phyloP scores from a whole-genome alignment of 2,888 invertebrate species.

The Mesochorus sp. region DNA sequence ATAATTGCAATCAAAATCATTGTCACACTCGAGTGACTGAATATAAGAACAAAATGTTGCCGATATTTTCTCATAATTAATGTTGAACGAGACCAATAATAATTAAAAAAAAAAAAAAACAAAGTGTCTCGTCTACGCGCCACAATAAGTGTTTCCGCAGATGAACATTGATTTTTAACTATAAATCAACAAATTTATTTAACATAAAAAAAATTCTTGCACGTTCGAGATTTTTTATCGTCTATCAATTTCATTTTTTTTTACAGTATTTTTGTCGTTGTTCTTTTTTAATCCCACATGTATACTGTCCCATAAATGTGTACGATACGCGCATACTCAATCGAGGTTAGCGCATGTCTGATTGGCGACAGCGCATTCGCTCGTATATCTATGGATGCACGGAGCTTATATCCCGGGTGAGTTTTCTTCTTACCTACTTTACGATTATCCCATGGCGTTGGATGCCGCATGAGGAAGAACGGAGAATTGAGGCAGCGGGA shows the following conservation, averaged over 20 bases:
- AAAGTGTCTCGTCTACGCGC: no score
- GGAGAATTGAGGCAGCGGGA: conserved; percentile 50
- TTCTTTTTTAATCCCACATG: neutral
- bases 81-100: no score
- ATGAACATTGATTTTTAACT: no score
- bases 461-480: conserved; percentile 35
- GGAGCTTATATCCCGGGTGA: conserved; percentile 58
- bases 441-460: conserved; percentile 74
- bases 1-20: no score
- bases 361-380: conserved; percentile 68
- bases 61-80: no score
- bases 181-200: no score
- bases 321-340: conserved; percentile 60
- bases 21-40: no score
- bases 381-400: conserved; percentile 37
- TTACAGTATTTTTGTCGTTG: neutral
- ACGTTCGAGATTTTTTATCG: neutral
- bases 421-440: conserved; percentile 78
- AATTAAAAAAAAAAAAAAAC: no score
- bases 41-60: no score
- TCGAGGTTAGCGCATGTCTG: conserved; percentile 80
- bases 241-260: neutral
- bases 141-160: no score
- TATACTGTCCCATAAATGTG: no score
- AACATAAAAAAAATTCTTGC: no score